phyloP scores from a whole-genome alignment of 2,888 invertebrate genomes.

The Tiliacea aurago region DNA sequence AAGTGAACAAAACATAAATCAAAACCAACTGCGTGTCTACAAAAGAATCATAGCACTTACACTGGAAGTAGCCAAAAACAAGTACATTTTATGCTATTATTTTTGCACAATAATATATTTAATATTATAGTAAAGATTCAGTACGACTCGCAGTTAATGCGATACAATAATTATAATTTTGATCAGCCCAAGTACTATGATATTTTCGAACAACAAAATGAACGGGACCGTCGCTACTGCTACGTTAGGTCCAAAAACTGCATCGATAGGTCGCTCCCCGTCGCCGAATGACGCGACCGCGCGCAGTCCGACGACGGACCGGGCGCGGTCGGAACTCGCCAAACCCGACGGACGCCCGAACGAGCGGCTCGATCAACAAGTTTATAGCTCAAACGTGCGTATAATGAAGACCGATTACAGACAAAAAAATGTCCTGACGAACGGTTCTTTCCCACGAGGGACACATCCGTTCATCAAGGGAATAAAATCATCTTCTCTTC shows the following conservation, averaged over 20 bases:
- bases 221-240: constrained; percentile 45
- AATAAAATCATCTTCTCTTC: not conserved
- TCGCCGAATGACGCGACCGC: constrained; percentile 27
- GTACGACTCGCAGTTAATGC: constrained; percentile 56
- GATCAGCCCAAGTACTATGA: constrained; percentile 76
- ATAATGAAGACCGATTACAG: not conserved
- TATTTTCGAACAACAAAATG: constrained; percentile 51
- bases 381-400: constrained; percentile 33
- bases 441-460: not conserved
- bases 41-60: constrained; percentile 73
- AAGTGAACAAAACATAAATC: constrained; percentile 55
- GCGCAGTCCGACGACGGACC: constrained; percentile 2
- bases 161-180: constrained; percentile 68
- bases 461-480: not conserved
- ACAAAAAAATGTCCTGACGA: not conserved
- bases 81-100: constrained; percentile 52
- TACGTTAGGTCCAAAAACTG: constrained; percentile 53
- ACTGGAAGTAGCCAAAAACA: constrained; percentile 66
- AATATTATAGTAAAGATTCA: constrained; percentile 65
- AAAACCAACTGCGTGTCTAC: constrained; percentile 58
- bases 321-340: constrained; percentile 14
- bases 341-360: constrained; percentile 8
- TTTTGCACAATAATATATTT: constrained; percentile 52
- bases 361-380: constrained; percentile 20
- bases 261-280: constrained; percentile 57